Evolutionary conservation across 2,113 vertebrate species (phyloP).

Genomic region (Piaya cayana): DNA sequence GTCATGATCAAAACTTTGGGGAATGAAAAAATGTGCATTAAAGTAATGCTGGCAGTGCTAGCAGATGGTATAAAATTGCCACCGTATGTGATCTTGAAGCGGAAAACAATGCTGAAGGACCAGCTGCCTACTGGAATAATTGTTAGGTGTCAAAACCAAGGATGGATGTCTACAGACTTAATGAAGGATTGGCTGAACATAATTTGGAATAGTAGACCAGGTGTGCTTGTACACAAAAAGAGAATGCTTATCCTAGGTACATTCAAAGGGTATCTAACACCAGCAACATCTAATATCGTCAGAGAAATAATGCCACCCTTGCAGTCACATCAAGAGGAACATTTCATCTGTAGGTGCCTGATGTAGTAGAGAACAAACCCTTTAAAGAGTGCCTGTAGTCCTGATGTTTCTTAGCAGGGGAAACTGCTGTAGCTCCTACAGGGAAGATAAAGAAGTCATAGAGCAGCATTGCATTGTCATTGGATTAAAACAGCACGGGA

Average conservation of each 20-base stretch:
- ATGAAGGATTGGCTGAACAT: slow-evolving; percentile 59
- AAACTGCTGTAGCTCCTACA: neutral
- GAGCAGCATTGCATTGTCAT: neutral
- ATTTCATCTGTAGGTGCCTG: neutral
- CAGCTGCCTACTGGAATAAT: slow-evolving; percentile 69
- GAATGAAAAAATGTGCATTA: slow-evolving; percentile 58
- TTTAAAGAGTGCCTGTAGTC: neutral
- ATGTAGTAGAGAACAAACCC: neutral
- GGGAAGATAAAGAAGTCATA: neutral
- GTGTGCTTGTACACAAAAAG: slow-evolving; percentile 1
- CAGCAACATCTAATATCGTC: neutral
- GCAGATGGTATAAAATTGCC: slow-evolving; percentile 71
- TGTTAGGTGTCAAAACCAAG: slow-evolving; percentile 65
- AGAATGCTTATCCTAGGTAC: neutral
- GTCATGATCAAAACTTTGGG: slow-evolving; percentile 60
- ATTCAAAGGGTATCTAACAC: neutral
- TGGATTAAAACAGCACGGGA: neutral
- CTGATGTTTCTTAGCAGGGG: neutral
- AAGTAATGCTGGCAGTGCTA: slow-evolving; percentile 54
- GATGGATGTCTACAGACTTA: slow-evolving; percentile 60
- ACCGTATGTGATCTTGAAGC: slow-evolving; percentile 71
- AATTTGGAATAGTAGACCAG: neutral
- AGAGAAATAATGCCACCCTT: neutral
- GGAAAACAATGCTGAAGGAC: slow-evolving; percentile 69
- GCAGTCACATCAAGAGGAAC: neutral